These are phyloP conservation scores for Nibea albiflora DNA, from an alignment of 2,113 vertebrate genomes.

Conservation along the genomic window DNA sequence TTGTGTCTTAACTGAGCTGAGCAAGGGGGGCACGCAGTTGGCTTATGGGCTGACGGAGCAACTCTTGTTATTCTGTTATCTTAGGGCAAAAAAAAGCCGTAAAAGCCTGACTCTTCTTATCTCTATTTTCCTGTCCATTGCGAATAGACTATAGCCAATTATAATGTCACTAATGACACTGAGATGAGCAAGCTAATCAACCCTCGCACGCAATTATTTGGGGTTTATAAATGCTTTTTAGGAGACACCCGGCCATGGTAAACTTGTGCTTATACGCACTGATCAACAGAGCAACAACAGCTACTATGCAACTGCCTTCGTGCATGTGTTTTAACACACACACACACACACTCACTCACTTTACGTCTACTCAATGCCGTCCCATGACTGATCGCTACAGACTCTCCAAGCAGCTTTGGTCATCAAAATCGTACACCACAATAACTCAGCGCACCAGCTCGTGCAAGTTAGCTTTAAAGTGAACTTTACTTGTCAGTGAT, in stretches of 20 bases:
- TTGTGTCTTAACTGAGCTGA: conserved; percentile 60
- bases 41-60: conserved; percentile 45
- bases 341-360: background rate
- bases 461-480: conserved; percentile 34
- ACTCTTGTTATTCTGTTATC: conserved; percentile 51
- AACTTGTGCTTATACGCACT: background rate
- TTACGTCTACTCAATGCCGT: conserved; percentile 32
- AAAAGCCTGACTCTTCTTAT: conserved; percentile 36
- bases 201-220: background rate
- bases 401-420: conserved; percentile 72
- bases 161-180: conserved; percentile 43
- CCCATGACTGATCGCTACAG: conserved; percentile 65
- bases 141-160: conserved; percentile 35
- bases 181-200: conserved; percentile 29
- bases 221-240: conserved; percentile 44
- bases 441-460: conserved; percentile 22
- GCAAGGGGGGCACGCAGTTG: conserved; percentile 15
- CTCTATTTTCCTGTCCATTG: conserved; percentile 11
- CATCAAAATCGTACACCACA: conserved; percentile 57
- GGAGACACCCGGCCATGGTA: conserved; percentile 2
- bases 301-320: background rate
- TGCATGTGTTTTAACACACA: background rate
- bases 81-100: conserved; percentile 33
- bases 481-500: conserved; percentile 59
- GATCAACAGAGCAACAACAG: conserved; percentile 21